These are phyloP conservation scores for Tetragnatha versicolor DNA, from an alignment of 1,140 invertebrate species.

Conservation along the genomic window DNA sequence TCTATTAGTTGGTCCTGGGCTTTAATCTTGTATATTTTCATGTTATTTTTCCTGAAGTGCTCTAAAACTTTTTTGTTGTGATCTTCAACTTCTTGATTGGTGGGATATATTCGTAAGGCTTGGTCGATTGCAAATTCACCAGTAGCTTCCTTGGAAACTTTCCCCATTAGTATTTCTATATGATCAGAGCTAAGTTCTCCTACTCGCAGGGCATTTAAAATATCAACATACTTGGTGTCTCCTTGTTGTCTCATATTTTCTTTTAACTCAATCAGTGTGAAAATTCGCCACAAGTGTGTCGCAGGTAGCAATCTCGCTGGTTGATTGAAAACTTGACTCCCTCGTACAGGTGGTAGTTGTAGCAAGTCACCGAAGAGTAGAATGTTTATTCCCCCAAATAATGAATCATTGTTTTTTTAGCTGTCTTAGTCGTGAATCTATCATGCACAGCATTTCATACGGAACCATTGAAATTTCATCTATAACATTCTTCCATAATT, in stretches of 20 bases:
- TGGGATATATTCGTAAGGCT: constrained; percentile 54
- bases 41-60: constrained; percentile 13
- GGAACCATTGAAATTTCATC: constrained; percentile 63
- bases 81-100: constrained; percentile 23
- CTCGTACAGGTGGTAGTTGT: constrained; percentile 62
- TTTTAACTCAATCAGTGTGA: constrained; percentile 61
- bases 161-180: not conserved
- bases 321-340: constrained; percentile 61
- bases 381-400: constrained; percentile 34
- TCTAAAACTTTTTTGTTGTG: constrained; percentile 50
- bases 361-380: constrained; percentile 62
- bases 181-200: constrained; percentile 19
- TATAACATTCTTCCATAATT: constrained; percentile 63
- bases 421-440: constrained; percentile 62
- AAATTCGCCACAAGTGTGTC: constrained; percentile 62
- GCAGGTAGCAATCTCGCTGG: constrained; percentile 59
- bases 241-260: constrained; percentile 61
- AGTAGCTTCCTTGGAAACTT: no score
- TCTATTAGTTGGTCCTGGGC: constrained; percentile 37
- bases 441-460: constrained; percentile 61
- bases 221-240: constrained; percentile 43
- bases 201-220: constrained; percentile 54
- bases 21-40: constrained; percentile 45
- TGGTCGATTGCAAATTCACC: constrained; percentile 36
- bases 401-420: constrained; percentile 57